Evolutionary conservation across 2,113 vertebrate genomes (phyloP).

Genomic region (Trematocara zebra): DNA sequence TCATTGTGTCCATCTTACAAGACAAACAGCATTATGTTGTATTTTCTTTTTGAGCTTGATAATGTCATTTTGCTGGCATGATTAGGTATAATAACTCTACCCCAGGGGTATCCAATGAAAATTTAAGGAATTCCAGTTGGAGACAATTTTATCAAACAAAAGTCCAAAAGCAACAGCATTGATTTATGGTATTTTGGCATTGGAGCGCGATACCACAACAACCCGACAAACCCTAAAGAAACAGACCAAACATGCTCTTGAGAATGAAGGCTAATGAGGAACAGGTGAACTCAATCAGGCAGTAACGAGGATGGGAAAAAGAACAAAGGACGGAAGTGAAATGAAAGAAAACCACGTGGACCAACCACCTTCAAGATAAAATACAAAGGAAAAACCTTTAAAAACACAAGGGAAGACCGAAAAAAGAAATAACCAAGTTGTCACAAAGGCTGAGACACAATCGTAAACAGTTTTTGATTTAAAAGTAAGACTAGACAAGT

Average conservation of each 20-base stretch:
- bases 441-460: background rate
- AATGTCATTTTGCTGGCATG: background rate
- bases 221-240: background rate
- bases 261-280: background rate
- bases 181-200: background rate
- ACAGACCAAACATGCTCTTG: background rate
- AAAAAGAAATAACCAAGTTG: background rate
- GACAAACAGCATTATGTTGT: background rate
- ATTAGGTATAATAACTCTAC: background rate
- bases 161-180: background rate
- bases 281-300: background rate
- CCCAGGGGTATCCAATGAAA: background rate
- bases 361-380: background rate
- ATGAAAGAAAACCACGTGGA: background rate
- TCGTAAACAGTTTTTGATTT: background rate
- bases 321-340: background rate
- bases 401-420: background rate
- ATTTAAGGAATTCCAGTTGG: background rate
- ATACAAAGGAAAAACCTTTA: background rate
- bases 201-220: background rate
- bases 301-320: background rate
- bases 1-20: background rate
- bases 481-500: background rate
- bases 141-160: background rate
- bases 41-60: background rate